Base-by-base conservation (phyloP, 1,140 invertebrate genomes). In the Stenopsyche tienmushanensis region DNA sequence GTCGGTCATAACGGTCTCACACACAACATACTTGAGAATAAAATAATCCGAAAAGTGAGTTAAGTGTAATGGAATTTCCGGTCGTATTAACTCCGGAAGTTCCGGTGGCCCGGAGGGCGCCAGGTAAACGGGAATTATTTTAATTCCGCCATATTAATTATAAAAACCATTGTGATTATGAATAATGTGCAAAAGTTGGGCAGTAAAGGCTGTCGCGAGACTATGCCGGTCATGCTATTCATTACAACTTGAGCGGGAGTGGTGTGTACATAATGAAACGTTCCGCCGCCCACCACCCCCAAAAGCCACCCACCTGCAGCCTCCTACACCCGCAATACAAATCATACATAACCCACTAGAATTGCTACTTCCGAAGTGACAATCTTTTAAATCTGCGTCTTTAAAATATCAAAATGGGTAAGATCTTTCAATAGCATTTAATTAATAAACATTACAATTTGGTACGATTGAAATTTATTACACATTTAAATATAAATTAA, bases 81-180 rank as follows among this genome's bases (percentile, higher is more conserved):
- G 57, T 44, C 57, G 57, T 34, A 60, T 60, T 60, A 60, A 60
- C 23, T 39, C 23, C 57, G 57, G 57, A 47, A 45, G 57, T 44
- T 44, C 23, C 26, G 57, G 60, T 24, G 18, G 21, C 24, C 39
- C 44, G 44, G n/a, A 23, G 41, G 21, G 21, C 58, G 60, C 60
- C 60, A 50, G 60, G 60, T 50, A 49, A 64, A 64, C 62, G 49
- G 49, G 26, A 64, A 65, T 65, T 65, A 57, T 65, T 57, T 57
- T 55, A 65, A 57, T 66, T 59, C 55, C 25, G 64, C 52, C 64
- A 66, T 66, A 66, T 66, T 60, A 62, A 66, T 66, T 66, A 66
- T 66, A 66, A 66, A 66, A 66, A 66, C 18, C 58, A 50, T 66
- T 66, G 47, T 66, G 65, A 66, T 66, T 62, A 62, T 66, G 65